phyloP scores from a whole-genome alignment of 2,797 vertebrate genomes.

The Benthosema pterotum region DNA sequence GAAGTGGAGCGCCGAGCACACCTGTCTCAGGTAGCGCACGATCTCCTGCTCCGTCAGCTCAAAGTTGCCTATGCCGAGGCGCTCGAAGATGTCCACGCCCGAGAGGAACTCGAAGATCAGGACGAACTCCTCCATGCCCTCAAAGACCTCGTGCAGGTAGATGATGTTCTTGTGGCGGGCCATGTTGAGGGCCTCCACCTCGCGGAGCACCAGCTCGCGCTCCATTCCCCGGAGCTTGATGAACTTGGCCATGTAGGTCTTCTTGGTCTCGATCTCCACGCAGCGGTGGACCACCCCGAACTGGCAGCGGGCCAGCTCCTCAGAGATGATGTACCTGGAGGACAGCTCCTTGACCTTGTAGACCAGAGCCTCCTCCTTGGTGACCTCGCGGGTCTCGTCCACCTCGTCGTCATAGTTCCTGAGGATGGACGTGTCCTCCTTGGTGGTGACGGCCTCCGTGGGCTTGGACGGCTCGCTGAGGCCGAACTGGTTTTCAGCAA shows the following conservation, averaged over 20 bases:
- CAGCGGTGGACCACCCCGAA: constrained; percentile 95
- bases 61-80: constrained; percentile 90
- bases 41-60: constrained; percentile 96
- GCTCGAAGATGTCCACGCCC: constrained; percentile 97
- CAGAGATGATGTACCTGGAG: constrained; percentile 92
- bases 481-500: constrained; percentile 96
- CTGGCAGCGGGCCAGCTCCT: constrained; percentile 94
- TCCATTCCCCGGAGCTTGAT: constrained; percentile 97
- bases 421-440: constrained; percentile 93
- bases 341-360: constrained; percentile 92
- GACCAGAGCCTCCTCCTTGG: constrained; percentile 86
- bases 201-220: constrained; percentile 94
- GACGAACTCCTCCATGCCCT: constrained; percentile 96
- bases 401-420: constrained; percentile 98
- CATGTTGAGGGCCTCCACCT: constrained; percentile 95
- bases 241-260: constrained; percentile 97
- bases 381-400: constrained; percentile 89
- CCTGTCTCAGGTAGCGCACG: constrained; percentile 90
- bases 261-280: constrained; percentile 92
- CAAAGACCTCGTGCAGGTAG: constrained; percentile 95
- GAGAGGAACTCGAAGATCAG: constrained; percentile 98
- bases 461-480: constrained; percentile 89
- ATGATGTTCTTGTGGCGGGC: constrained; percentile 91
- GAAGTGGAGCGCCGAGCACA: constrained; percentile 90
- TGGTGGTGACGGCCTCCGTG: constrained; percentile 92